phyloP scores from a whole-genome alignment of 2,888 invertebrate genomes.

The Achlya flavicornis region DNA sequence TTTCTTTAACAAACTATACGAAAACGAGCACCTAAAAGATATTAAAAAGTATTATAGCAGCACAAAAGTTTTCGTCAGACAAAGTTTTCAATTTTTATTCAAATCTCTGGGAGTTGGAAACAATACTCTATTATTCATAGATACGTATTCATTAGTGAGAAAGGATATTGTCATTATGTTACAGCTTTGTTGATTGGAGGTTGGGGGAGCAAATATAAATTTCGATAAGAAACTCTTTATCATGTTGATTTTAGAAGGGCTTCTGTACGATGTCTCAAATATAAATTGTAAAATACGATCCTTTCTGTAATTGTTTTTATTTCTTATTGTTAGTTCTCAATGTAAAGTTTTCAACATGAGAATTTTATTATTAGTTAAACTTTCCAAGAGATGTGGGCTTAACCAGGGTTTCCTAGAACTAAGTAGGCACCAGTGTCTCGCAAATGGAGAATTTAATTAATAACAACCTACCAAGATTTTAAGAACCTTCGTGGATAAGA shows the following conservation, averaged over 20 bases:
- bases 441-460: too few species aligned
- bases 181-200: slow-evolving; percentile 29
- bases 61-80: slow-evolving; percentile 12
- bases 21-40: slow-evolving; percentile 22
- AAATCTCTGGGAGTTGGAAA: slow-evolving; percentile 35
- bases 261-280: not conserved
- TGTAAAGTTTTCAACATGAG: too few species aligned
- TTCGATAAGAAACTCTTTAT: slow-evolving; percentile 24
- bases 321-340: too few species aligned
- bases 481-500: too few species aligned
- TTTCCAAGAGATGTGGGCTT: too few species aligned
- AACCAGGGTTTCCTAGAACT: too few species aligned
- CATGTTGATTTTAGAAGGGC: not conserved
- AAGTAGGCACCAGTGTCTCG: too few species aligned
- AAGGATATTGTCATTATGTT: slow-evolving; percentile 40
- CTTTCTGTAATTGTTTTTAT: not conserved
- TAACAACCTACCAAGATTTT: too few species aligned
- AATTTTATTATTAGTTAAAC: too few species aligned
- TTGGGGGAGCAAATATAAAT: slow-evolving; percentile 17
- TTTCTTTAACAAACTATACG: slow-evolving; percentile 22
- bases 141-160: slow-evolving; percentile 52
- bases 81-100: slow-evolving; percentile 27
- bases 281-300: not conserved
- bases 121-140: slow-evolving; percentile 54
- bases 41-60: slow-evolving; percentile 31